Evolutionary conservation across 2,113 vertebrate genomes (phyloP), one percentile per base, ranked within the genome.

Genomic region (Charadrius vociferus): DNA sequence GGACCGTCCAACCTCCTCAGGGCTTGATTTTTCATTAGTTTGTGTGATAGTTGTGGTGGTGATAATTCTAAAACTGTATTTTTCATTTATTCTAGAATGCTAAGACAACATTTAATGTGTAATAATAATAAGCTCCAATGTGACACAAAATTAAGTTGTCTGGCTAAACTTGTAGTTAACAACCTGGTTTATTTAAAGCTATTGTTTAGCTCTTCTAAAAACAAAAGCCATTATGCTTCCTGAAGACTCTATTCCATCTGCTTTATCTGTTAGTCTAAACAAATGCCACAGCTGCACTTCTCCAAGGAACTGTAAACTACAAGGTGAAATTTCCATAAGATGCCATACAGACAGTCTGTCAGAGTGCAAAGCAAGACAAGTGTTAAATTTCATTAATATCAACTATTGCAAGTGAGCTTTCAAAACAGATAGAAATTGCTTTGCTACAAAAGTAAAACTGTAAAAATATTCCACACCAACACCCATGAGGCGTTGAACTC

Each of bases 321-420:
- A 79, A 50, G 36, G 47, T 67, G 85, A 95, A 94, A 93, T 81
- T 86, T 91, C 74, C 75, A 71, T 70, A 91, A 67, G 50, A 37
- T 90, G 55, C 81, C 55, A 73, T 26, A 52, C 5, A 97, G 80
- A 86, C 71, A 95, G 66, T 63, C 62, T 82, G 59, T 45, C 92
- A 89, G 68, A 41, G 56, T 36, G 43, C n/a, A 81, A 88, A 82
- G 56, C 43, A 63, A 83, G 80, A 53, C 36, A 95, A 84, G 66
- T 75, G 56, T 81, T 85, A 65, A 67, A 89, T 66, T 94, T 52
- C 65, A 88, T 87, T 88, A 96, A 45, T 93, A 95, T n/a, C 74
- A 90, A 61, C 47, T 59, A 52, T 6, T 47, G 52, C 59, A 68
- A 84, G n/a, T 16, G 55, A 93, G 59, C 26, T 94, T 87, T 68